These are phyloP conservation scores for Spilogale gracilis DNA, from an alignment of 2,113 vertebrate genomes.

Conservation along the genomic window DNA sequence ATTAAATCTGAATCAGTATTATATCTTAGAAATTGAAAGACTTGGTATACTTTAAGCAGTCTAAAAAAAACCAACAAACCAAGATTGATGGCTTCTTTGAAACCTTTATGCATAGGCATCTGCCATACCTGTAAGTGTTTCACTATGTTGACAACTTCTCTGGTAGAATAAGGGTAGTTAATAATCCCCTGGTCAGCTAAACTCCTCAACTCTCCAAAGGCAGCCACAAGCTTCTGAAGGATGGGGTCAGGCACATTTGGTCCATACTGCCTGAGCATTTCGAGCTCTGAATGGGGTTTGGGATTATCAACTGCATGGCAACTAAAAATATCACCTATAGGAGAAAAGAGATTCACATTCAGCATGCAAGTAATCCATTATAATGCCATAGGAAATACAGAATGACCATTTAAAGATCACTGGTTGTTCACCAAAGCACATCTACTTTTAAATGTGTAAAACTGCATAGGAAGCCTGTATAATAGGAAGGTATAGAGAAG, in stretches of 20 bases:
- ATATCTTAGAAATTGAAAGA: slow-evolving; percentile 35
- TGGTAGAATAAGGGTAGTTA: slow-evolving; percentile 98
- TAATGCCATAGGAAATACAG: neutral
- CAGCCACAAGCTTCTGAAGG: slow-evolving; percentile 95
- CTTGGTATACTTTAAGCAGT: neutral
- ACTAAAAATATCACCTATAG: slow-evolving; percentile 97
- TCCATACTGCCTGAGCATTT: slow-evolving; percentile 97
- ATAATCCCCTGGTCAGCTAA: slow-evolving; percentile 98
- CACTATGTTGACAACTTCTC: slow-evolving; percentile 98
- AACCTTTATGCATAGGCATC: accelerated
- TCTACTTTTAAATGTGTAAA: neutral
- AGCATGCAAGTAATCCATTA: neutral
- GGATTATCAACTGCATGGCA: slow-evolving; percentile 99
- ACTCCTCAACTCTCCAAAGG: slow-evolving; percentile 96
- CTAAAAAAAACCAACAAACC: neutral
- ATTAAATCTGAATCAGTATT: neutral
- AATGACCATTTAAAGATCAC: neutral
- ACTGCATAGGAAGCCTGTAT: neutral
- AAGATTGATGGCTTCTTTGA: neutral
- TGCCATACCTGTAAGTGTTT: slow-evolving; percentile 96
- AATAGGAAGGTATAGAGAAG: neutral
- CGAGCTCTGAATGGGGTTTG: slow-evolving; percentile 94
- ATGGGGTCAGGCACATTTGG: slow-evolving; percentile 92
- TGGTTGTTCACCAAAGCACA: neutral
- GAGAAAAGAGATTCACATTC: slow-evolving; percentile 36